Evolutionary conservation across 2,888 invertebrate species (phyloP), one percentile per base, ranked within the genome.

Genomic region (Didymodactylos carnosus): DNA sequence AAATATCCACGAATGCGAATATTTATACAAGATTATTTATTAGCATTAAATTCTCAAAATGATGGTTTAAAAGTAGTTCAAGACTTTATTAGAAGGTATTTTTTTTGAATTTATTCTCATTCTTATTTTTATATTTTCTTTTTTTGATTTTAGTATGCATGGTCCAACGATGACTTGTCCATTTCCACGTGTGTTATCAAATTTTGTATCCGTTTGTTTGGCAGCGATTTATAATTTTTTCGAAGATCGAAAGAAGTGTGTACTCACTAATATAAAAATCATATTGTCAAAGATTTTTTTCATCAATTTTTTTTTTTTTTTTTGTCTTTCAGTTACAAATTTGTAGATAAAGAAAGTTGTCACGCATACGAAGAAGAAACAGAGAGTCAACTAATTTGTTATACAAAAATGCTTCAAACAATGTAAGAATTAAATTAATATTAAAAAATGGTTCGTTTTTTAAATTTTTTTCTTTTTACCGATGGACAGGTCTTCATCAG

Each of bases 171-270:
- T 88, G 79, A 84, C 86, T 46, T 90, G 90, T 81, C 90, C 90
- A 3, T 90, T 90, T 82, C 90, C 90, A 0, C 86, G 90, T 73
- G 89, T 91, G 3, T 86, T 90, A 71, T 90, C 89, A 16, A 91
- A 91, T 84, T 86, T 90, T 53, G 89, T 89, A 4, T 88, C 90
- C 1, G 88, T 89, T n/a, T 89, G 89, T 77, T 86, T 90, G 14
- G 89, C 89, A 39, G 89, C 90, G 25, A 86, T 88, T 77, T 88
- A 87, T 79, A 81, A 83, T 72, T 81, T 84, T 72, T 86, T 86
- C 79, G 86, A 86, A 76, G 82, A 82, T 14, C 71, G 74, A 73
- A 82, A 81, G 78, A 77, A 76, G 81, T 81, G 78, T 79, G 78
- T 23, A n/a, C 23, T 11, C 62, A n/a, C n/a, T n/a, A n/a, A n/a